Conservation (phyloP, 2,113 vertebrate genomes). For the Eurypyga helias region DNA sequence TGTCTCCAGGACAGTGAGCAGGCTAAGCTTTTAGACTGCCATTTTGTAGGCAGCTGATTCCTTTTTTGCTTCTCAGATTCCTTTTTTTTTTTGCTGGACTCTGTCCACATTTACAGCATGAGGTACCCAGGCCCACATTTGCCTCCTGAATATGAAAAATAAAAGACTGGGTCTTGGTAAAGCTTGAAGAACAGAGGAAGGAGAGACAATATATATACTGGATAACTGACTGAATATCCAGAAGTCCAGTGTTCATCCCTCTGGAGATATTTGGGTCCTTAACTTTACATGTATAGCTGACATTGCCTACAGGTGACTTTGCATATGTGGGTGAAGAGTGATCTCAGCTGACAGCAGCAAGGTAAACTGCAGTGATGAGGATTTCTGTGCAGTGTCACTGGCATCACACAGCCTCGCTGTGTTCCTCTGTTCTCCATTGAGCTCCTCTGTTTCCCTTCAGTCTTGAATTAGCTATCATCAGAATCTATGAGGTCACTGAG, state of each 20-base stretch:
- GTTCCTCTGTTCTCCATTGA: neutral
- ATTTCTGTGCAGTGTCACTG: neutral
- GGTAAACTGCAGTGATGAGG: neutral
- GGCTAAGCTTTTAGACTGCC: neutral
- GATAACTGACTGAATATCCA: neutral
- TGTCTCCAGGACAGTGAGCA: neutral
- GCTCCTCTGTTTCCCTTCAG: neutral
- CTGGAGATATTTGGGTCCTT: neutral
- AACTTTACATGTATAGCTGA: neutral
- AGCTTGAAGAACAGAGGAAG: neutral
- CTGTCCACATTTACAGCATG: neutral
- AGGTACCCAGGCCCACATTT: neutral
- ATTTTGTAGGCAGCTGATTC: neutral
- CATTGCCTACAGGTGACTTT: neutral
- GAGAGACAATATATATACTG: neutral
- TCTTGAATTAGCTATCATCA: neutral
- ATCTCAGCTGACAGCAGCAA: neutral
- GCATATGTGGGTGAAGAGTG: neutral
- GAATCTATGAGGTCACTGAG: neutral
- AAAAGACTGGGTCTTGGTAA: neutral
- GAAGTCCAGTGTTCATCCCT: neutral
- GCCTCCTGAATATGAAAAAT: neutral
- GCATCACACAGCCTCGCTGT: neutral
- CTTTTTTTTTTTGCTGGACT: neutral
- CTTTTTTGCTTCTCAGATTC: neutral